Conservation (phyloP, 2,797 vertebrate species). For the Peromyscus aztecus region DNA sequence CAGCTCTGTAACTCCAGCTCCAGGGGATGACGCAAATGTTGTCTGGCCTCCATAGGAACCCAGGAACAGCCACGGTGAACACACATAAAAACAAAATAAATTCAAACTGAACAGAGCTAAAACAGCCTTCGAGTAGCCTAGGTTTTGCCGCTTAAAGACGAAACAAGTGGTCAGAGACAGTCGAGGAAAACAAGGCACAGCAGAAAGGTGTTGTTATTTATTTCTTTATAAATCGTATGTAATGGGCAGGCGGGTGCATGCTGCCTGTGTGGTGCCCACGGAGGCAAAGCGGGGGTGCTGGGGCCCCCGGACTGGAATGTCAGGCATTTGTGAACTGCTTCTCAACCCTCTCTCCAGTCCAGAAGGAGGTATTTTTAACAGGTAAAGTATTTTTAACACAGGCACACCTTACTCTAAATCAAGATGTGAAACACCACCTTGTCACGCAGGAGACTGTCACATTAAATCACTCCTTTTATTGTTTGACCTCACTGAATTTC, state of each 20-base stretch:
- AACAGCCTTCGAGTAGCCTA: neutral
- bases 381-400: neutral
- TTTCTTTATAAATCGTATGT: neutral
- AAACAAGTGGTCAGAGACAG: neutral
- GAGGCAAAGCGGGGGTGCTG: neutral
- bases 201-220: neutral
- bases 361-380: constrained; percentile 26
- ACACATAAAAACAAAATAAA: neutral
- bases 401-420: neutral
- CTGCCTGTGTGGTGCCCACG: neutral
- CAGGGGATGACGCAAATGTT: neutral
- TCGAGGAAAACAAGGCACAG: neutral
- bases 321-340: neutral
- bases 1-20: neutral
- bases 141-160: neutral
- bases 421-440: neutral
- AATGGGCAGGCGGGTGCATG: neutral
- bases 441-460: constrained; percentile 24
- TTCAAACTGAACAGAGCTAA: neutral
- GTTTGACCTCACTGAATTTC: constrained; percentile 16
- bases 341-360: neutral
- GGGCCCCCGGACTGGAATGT: neutral
- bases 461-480: constrained; percentile 37
- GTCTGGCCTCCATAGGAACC: neutral
- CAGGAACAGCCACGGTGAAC: neutral